Conservation (phyloP, 2,113 vertebrate species). For the Vanacampus margaritifer region DNA sequence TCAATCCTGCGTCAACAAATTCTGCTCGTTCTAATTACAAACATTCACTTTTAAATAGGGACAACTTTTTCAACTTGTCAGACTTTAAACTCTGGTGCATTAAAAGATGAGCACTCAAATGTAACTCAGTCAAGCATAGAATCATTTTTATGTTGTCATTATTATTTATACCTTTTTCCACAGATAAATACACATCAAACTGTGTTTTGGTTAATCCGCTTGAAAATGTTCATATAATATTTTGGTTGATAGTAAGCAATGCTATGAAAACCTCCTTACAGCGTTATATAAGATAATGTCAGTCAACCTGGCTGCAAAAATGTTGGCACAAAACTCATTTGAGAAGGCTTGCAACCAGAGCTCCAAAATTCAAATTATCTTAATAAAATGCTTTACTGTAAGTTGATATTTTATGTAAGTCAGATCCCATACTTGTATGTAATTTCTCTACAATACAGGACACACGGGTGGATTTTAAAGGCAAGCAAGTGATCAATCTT, state of each 20-base stretch:
- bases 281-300: too few species aligned
- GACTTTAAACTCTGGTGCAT: neutral
- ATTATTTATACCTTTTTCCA: neutral
- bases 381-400: neutral
- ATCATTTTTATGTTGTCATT: neutral
- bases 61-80: neutral
- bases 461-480: constrained; percentile 41
- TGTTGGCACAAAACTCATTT: too few species aligned
- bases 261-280: neutral
- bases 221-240: neutral
- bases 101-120: neutral
- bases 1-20: neutral
- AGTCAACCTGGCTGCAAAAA: too few species aligned
- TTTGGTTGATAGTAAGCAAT: neutral
- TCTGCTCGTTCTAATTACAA: neutral
- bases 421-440: constrained; percentile 28
- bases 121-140: neutral
- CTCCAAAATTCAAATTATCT: neutral
- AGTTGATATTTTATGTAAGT: neutral
- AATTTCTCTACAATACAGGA: constrained; percentile 35
- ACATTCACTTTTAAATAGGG: neutral
- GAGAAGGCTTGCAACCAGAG: neutral
- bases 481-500: constrained; percentile 50
- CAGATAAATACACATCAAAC: neutral
- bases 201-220: neutral